Evolutionary conservation across 1,140 invertebrate species (phyloP), one percentile per base, ranked within the genome.

Genomic region (Bombus confusus): DNA sequence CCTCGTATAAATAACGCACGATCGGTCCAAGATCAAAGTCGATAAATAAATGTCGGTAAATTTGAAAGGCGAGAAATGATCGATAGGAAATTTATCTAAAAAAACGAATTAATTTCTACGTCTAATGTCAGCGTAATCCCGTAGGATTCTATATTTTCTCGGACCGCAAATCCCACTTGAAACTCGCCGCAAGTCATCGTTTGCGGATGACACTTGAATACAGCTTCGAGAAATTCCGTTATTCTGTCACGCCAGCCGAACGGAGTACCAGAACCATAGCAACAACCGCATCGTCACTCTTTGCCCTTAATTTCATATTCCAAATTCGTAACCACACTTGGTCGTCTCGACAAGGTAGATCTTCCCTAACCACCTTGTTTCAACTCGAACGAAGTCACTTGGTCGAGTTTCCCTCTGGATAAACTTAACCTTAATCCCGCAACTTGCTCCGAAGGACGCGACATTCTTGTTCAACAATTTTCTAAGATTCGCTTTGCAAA

Each of bases 371-470:
- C 66, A 68, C 66, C 66, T 68, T 68, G 66, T 37, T 68, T 34
- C 66, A 34, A 68, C 66, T 68, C 34, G 66, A 68, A 68, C 66
- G 66, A 68, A 68, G 34, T 68, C 66, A 68, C 66, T 68, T 34
- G 66, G 15, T 68, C 66, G 66, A 68, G 34, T 68, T 68, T 37
- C 66, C 8, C n/a, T 66, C 64, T 66, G 64, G n/a, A 66, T 66
- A 66, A 66, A 66, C 64, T 66, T 66, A 31, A 66, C 13, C 64
- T 66, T 66, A 66, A 66, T 66, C 64, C 5, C 64, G n/a, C n/a
- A 31, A n/a, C 64, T 31, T 31, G 64, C 13, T 64, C n/a, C 2
- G 8, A 52, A 52, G 47, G 47, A 52, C 47, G 28, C 13, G n/a
- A 15, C 15, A 31, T n/a, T 66, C 64, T 34, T 66, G 64, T 31